Base-by-base conservation (phyloP, 2,113 vertebrate species). In the Orientallactaga bullata region DNA sequence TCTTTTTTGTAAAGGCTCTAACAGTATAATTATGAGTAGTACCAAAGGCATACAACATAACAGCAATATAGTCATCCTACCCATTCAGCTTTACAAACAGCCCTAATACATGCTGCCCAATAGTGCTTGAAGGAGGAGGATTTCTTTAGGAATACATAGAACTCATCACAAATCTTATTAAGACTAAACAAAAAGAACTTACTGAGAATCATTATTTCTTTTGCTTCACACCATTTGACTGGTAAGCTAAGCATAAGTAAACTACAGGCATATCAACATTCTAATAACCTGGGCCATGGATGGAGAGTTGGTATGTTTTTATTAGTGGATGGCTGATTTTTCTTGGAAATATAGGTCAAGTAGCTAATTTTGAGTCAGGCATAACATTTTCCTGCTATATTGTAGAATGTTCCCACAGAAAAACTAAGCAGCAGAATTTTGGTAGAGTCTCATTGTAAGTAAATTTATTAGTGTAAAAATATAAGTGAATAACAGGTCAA, bases 1-100 rank as follows among this genome's bases (percentile, higher is more conserved):
- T 89, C 85, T 92, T 92, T 92, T 96, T 94, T 93, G 37, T 92
- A 93, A 97, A 96, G 85, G 91, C 58, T 94, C 80, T 97, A 98
- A 97, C 90, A 95, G 95, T 90, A 90, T 94, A 95, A 89, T 95
- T 96, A 8, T 89, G 88, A 95, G 88, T 97, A 63, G 85, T 91
- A 39, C 47, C 94, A 90, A 73, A 2, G 79, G 79, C 93, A 95
- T 87, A 81, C 66, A 85, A 95, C 23, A 85, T 58, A 82, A 91
- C 97, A 97, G 90, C 97, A 97, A 91, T 69, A 39, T 95, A 91
- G 74, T 96, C 3, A 30, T 88, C 89, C 88, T 69, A 76, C 88
- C 91, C 96, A 91, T 90, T 95, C 90, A 92, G 28, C 82, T 30
- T 85, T 85, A 21, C 30, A 76, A 42, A 84, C 65, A 91, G 74